These are phyloP conservation scores for Hemiprocne comata DNA, from an alignment of 2,113 vertebrate species.

Conservation along the genomic window DNA sequence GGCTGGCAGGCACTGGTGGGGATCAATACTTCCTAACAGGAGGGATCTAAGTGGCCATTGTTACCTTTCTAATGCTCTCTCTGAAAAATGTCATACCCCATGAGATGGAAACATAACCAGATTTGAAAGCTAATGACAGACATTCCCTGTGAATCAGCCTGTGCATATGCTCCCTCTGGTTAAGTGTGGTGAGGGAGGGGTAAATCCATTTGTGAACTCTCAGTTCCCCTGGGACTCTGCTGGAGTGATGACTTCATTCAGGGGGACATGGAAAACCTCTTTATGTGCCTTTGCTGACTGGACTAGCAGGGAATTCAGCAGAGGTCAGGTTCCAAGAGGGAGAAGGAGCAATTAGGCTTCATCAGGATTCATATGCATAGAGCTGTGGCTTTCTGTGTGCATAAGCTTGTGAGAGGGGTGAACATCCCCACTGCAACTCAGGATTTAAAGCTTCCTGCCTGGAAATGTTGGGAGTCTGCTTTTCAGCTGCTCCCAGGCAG, in stretches of 20 bases:
- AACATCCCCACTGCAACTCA: not conserved
- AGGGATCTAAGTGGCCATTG: not conserved
- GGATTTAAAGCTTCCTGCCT: not conserved
- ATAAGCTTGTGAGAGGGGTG: not conserved
- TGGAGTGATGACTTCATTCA: not conserved
- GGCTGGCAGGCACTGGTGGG: not conserved
- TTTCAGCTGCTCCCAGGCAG: not conserved
- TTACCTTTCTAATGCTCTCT: not conserved
- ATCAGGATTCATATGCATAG: not conserved
- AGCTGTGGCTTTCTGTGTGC: not conserved
- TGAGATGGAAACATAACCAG: not conserved
- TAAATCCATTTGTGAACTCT: slow-evolving; percentile 16
- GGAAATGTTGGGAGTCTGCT: not conserved
- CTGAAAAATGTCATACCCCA: not conserved
- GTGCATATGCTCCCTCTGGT: not conserved
- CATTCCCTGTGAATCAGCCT: not conserved
- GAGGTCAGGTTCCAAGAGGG: not conserved
- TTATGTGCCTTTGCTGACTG: not conserved
- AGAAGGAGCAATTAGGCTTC: not conserved
- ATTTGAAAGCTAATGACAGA: not conserved
- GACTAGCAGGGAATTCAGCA: not conserved
- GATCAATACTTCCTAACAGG: not conserved
- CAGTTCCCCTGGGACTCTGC: not conserved
- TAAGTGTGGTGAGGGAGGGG: not conserved
- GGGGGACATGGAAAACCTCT: not conserved